A percentile compares a stretch with the other conserved stretches of the same genome.
Evolutionary conservation across 30 jellyfish, hydroid and myxozoan genomes (phyloP).

Genomic region (Chrysaora quinquecirrha): DNA sequence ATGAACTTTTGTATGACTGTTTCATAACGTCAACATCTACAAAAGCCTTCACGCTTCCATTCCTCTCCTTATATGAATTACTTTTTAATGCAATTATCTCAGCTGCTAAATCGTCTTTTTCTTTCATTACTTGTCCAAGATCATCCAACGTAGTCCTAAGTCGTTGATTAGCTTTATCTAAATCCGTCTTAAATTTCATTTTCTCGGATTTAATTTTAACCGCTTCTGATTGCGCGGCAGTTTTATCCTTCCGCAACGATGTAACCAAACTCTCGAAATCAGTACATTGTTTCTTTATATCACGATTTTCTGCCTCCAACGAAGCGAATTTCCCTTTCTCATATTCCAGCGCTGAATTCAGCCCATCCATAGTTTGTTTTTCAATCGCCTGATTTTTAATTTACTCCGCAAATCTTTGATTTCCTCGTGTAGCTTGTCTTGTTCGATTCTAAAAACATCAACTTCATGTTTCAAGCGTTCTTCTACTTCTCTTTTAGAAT

Average conservation of each 20-base stretch:
- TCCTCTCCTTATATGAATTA: neutral
- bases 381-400: neutral
- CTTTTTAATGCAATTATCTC: conserved; percentile 21
- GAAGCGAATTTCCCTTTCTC: conserved; percentile 8
- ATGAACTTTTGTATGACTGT: neutral
- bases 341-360: conserved; percentile 13
- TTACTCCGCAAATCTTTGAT: conserved; percentile 30
- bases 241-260: conserved; percentile 48
- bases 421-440: conserved; percentile 6
- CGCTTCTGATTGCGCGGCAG: conserved; percentile 32
- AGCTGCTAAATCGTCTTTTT: conserved; percentile 24
- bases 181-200: conserved; percentile 11
- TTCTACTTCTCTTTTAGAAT: neutral
- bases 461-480: conserved; percentile 29
- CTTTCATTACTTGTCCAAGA: conserved; percentile 27
- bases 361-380: neutral
- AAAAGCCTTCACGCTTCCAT: neutral
- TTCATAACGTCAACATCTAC: conserved; percentile 24
- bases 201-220: conserved; percentile 26
- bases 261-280: conserved; percentile 34
- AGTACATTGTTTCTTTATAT: conserved; percentile 11
- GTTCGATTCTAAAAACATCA: neutral
- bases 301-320: conserved; percentile 20
- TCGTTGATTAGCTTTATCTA: conserved; percentile 42
- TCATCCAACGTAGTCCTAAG: conserved; percentile 48